Evolutionary conservation across 1,140 invertebrate genomes (phyloP).

Genomic region (Pseudomyrmex cubaensis): DNA sequence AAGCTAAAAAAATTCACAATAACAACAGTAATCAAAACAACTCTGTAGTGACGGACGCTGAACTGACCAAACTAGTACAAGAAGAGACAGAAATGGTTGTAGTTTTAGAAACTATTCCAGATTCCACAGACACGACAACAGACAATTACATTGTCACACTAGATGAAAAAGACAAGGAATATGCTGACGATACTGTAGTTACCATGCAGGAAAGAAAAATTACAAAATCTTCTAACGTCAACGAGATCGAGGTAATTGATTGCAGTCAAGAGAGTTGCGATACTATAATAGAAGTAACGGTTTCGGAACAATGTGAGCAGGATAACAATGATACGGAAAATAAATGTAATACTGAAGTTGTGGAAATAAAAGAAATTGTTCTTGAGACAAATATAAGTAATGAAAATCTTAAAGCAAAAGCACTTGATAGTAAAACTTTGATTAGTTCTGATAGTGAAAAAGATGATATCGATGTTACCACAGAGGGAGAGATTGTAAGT

Average conservation of each 20-base stretch:
- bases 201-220: slow-evolving; percentile 18
- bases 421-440: neutral
- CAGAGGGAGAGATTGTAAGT: slow-evolving; percentile 33
- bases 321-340: neutral
- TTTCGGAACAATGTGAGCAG: slow-evolving; percentile 15
- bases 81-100: slow-evolving; percentile 63
- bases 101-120: slow-evolving; percentile 67
- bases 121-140: slow-evolving; percentile 11
- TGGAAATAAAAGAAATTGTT: neutral
- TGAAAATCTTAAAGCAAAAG: slow-evolving; percentile 6
- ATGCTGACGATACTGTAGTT: slow-evolving; percentile 10
- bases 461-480: slow-evolving; percentile 9
- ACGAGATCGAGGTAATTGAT: slow-evolving; percentile 69
- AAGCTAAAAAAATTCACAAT: neutral
- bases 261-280: slow-evolving; percentile 57
- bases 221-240: slow-evolving; percentile 24
- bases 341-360: slow-evolving; percentile 1
- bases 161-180: slow-evolving; percentile 47
- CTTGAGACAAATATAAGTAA: slow-evolving; percentile 8
- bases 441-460: neutral
- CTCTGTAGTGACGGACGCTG: slow-evolving; percentile 55
- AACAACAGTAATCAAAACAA: slow-evolving; percentile 35
- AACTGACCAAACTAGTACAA: slow-evolving; percentile 60
- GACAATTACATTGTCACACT: slow-evolving; percentile 55
- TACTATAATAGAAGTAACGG: slow-evolving; percentile 65